Percentiles rank a stretch among this genome's conserved stretches.
phyloP scores from a whole-genome alignment of 2,113 vertebrate genomes.

The Mastomys coucha region DNA sequence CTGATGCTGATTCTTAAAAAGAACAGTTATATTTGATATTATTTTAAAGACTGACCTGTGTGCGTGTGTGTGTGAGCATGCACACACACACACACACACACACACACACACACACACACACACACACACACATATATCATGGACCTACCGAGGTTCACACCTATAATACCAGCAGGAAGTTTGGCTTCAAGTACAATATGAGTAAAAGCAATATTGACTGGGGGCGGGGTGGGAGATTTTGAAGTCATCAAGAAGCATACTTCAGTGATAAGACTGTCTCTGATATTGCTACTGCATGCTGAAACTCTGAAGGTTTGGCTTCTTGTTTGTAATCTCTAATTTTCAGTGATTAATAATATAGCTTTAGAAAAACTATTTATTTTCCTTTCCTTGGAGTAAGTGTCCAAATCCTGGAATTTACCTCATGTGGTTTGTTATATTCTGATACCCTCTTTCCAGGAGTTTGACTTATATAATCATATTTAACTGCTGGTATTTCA shows the following conservation, averaged over 20 bases:
- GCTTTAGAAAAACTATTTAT: neutral
- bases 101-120: neutral
- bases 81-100: neutral
- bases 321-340: slow-evolving; percentile 1
- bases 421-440: neutral
- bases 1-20: neutral
- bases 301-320: neutral
- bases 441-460: neutral
- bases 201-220: neutral
- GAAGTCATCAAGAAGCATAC: neutral
- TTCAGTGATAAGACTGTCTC: neutral
- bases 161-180: neutral
- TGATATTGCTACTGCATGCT: neutral
- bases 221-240: rapidly evolving
- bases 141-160: neutral
- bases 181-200: neutral
- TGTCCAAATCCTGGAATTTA: slow-evolving; percentile 53
- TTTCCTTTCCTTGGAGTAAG: neutral
- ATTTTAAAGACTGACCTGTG: neutral
- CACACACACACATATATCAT: neutral
- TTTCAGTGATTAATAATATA: neutral
- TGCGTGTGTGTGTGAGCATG: neutral
- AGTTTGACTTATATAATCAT: neutral
- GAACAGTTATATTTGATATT: slow-evolving; percentile 15
- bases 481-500: neutral